Base-by-base conservation (phyloP, 2,797 vertebrate genomes). In the Mormyrops boulengeri region DNA sequence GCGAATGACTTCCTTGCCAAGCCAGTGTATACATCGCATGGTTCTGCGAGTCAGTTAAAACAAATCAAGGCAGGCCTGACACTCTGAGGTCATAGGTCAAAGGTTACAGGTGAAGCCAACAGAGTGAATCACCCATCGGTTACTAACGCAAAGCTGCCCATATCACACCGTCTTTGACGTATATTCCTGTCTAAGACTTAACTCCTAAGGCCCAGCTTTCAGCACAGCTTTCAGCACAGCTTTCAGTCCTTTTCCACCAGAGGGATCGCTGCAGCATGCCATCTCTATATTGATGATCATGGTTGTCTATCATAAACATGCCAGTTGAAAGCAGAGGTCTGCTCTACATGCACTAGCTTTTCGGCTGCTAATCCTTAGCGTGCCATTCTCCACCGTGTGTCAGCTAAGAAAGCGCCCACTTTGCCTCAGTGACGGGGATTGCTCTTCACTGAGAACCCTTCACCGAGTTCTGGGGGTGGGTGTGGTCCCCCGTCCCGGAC, bases 231-330 rank as follows among this genome's bases (percentile, higher is more conserved):
- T 62, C 12, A 88, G 87, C 11, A 55, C 50, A 3, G 14, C 3
- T 55, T 66, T 62, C 12, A 88, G 87, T 26, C 38, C 38, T 44
- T 69, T 69, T 5, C 66, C 66, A 34, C 11, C 26, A 30, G 11
- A 73, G 66, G 30, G 30, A 73, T 38, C 4, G 1, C 62, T 34
- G 85, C 62, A 89, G 57, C 50, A 77, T 69, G 91, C 89, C 44
- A 87, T 84, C 57, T 60, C 86, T 89, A 90, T 11, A 86, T 66
- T 52, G 91, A 91, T 85, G 90, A 89, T 89, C 60, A 87, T 84
- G 49, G 91, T 62, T 90, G 26, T 30, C 26, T 30, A 30, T 30
- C 26, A 19, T 47, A 84, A 60, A 84, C 80, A 62, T n/a, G 38
- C 19, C 9, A 44, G n/a, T 17, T 47, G 69, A 26, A 84, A 57